Conservation (phyloP, 2,888 invertebrate species). For the Drosophila pseudotalamancana region DNA sequence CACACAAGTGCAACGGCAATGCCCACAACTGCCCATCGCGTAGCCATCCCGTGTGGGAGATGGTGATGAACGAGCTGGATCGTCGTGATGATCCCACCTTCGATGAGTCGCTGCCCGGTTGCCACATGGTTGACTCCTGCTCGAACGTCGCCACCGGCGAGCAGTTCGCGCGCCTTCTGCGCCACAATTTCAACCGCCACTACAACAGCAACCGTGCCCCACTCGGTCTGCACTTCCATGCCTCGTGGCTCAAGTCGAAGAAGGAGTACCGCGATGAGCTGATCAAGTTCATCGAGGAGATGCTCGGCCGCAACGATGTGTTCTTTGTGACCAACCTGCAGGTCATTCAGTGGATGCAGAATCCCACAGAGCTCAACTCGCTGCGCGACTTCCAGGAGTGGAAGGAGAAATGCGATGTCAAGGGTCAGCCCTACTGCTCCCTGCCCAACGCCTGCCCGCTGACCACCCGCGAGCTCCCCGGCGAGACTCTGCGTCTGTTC, state of each 20-base stretch:
- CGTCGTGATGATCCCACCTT: constrained; percentile 96
- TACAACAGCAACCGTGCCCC: constrained; percentile 97
- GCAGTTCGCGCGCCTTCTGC: constrained; percentile 94
- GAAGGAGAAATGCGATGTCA: constrained; percentile 98
- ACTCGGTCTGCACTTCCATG: constrained; percentile 96
- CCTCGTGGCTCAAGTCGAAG: constrained; percentile 97
- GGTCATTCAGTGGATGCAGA: constrained; percentile 98
- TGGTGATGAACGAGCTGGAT: constrained; percentile 98
- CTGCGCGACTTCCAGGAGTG: constrained; percentile 96
- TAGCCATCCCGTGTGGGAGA: constrained; percentile 97
- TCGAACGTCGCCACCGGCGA: constrained; percentile 96
- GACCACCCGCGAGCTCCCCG: constrained; percentile 94
- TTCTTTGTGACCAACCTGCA: constrained; percentile 96
- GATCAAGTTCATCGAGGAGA: constrained; percentile 96
- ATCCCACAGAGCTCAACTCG: constrained; percentile 93
- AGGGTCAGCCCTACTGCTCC: constrained; percentile 96
- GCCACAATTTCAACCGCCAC: constrained; percentile 97
- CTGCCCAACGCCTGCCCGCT: constrained; percentile 95
- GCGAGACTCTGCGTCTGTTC: constrained; percentile 95
- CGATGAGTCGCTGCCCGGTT: constrained; percentile 96
- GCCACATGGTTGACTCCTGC: constrained; percentile 97
- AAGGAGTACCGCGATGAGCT: constrained; percentile 96
- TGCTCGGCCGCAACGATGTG: constrained; percentile 94
- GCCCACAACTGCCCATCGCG: constrained; percentile 96
- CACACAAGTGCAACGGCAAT: constrained; percentile 97